Conservation (phyloP, 2,888 invertebrate species). For the Boloria euphrosyne region DNA sequence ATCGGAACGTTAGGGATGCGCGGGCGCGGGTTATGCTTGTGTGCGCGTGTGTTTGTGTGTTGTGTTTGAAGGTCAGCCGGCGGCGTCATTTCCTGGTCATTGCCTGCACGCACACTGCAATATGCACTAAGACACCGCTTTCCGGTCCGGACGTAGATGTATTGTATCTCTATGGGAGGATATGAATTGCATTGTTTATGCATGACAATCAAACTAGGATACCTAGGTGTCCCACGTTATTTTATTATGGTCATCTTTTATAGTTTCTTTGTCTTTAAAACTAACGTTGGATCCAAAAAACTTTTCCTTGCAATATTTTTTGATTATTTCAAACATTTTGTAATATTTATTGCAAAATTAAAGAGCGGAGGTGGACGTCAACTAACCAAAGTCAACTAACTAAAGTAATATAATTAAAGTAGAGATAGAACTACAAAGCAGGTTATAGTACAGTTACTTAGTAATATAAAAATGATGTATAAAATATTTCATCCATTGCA, state of each 20-base stretch:
- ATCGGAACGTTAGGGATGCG: constrained; percentile 51
- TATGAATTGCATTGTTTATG: constrained; percentile 53
- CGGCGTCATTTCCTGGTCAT: constrained; percentile 82
- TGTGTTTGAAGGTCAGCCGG: constrained; percentile 73
- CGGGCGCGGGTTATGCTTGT: constrained; percentile 39
- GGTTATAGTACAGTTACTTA: too few relatives aligned
- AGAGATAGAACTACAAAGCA: too few relatives aligned
- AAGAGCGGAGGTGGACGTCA: too few relatives aligned
- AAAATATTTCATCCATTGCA: too few relatives aligned
- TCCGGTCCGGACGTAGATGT: constrained; percentile 64
- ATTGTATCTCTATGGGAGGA: constrained; percentile 58
- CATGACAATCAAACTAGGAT: constrained; percentile 47
- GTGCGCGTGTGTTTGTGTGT: constrained; percentile 48
- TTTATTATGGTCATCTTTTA: constrained; percentile 6
- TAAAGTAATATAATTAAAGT: too few relatives aligned
- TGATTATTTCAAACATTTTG: too few relatives aligned
- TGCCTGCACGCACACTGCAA: constrained; percentile 60
- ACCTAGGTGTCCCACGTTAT: constrained; percentile 27
- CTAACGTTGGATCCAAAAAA: neutral
- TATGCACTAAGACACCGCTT: constrained; percentile 57
- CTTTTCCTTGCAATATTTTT: neutral
- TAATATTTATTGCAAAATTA: too few relatives aligned
- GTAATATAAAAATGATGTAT: too few relatives aligned
- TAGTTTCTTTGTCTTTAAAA: neutral
- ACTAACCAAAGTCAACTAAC: too few relatives aligned